A percentile compares a stretch with the other conserved stretches of the same genome.
These are phyloP conservation scores for Nomada fabriciana DNA, from an alignment of 2,888 invertebrate genomes.

Conservation along the genomic window DNA sequence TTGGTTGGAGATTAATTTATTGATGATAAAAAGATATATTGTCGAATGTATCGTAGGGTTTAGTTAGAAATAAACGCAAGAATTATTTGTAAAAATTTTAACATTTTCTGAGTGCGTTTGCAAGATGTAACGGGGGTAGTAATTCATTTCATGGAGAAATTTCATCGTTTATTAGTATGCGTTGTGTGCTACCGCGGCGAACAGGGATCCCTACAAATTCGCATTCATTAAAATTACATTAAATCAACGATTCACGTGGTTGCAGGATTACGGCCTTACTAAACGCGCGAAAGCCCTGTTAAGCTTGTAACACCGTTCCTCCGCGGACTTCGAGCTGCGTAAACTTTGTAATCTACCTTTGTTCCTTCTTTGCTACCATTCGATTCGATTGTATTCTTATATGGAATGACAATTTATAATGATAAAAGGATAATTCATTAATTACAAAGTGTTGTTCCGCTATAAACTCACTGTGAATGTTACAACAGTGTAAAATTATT, in stretches of 20 bases:
- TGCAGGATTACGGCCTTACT: slow-evolving; percentile 42
- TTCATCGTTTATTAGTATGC: slow-evolving; percentile 21
- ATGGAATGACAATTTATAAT: too few species aligned
- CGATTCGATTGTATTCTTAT: too few species aligned
- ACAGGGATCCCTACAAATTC: slow-evolving; percentile 46
- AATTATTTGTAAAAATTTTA: not conserved
- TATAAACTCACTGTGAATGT: too few species aligned
- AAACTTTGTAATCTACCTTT: slow-evolving; percentile 3
- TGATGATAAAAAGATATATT: too few species aligned
- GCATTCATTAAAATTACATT: slow-evolving; percentile 57
- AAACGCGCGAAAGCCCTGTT: slow-evolving; percentile 41
- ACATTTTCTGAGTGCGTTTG: not conserved
- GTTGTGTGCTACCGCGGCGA: slow-evolving; percentile 5
- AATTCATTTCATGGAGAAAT: slow-evolving; percentile 16
- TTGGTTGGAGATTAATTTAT: not conserved
- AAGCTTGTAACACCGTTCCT: slow-evolving; percentile 42
- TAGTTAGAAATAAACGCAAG: not conserved
- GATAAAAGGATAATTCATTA: too few species aligned
- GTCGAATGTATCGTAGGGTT: too few species aligned
- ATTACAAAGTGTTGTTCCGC: too few species aligned
- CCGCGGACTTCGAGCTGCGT: slow-evolving; percentile 1
- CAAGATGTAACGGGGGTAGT: too few species aligned
- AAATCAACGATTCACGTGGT: slow-evolving; percentile 43
- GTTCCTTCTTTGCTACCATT: too few species aligned
- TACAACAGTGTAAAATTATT: too few species aligned